Evolutionary conservation across 2,888 invertebrate species (phyloP), one percentile per base, ranked within the genome.

Genomic region (Ophioninae sp.): DNA sequence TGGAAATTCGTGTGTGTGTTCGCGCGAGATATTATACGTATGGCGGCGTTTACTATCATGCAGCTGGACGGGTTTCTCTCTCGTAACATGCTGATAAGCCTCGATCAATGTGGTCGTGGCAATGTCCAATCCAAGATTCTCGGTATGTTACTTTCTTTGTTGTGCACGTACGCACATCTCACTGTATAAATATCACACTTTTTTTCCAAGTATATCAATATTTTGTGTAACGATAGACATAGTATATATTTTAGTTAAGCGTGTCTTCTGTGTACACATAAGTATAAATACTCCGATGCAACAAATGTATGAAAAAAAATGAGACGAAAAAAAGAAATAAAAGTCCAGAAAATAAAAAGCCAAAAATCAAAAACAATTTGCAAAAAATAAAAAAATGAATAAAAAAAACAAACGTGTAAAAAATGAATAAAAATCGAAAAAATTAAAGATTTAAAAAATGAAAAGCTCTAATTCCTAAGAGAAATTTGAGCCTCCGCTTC

Each of bases 1-100:
- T 39, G 65, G 65, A 65, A 65, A 22, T 59, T 64, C 30, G 22
- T 17, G 23, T 30, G 23, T 73, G 58, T 81, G 59, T 41, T 74
- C 71, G 51, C 71, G 64, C 69, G 67, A 13, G 72, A 59, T 23
- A 30, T 63, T 79, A 58, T 63, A 69, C 76, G 30, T 64, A 61
- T 72, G 39, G 56, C 17, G 7, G 64, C 22, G 51, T 9, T 64
- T 51, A 30, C 44, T 75, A 68, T 76, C 77, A 56, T 67, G 74
- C 82, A 75, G 85, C 76, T 79, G 79, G 77, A 73, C 72, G 80
- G 51, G 59, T 82, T 75, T 76, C 59, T 59, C 74, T 74, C 73
- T 78, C 65, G 69, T 64, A 58, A 77, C 59, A 39, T 59, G 37
- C 73, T 58, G 85, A 79, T 79, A 82, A 72, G 73, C 17, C 72